Base-by-base conservation (phyloP, 1,140 invertebrate genomes). In the Eumeta japonica region DNA sequence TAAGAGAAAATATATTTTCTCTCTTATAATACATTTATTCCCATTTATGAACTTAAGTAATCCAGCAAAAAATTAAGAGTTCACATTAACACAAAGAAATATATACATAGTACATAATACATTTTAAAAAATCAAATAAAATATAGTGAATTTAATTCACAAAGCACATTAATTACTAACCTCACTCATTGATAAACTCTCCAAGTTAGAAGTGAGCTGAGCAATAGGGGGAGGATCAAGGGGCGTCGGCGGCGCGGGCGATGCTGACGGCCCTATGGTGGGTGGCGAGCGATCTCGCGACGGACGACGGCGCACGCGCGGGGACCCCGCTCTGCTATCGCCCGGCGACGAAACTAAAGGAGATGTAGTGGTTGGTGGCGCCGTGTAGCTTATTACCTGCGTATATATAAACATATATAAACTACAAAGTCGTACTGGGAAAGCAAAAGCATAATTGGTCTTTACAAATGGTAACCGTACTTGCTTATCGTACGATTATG, bases 331-430 rank as follows among this genome's bases (percentile, higher is more conserved):
- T 37, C 81, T 75, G 48, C 81, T 82, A 52, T 80, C 80, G 28
- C 75, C 77, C 10, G 81, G 80, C 7, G 81, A 81, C 44, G 79
- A 83, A 46, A 81, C 61, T 54, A 82, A 66, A 2, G 81, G 81
- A 15, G 82, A 82, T 35, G 73, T 50, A n/a, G 61, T 58, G 29
- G 62, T 46, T 32, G 60, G 59, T 16, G 66, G 43, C 13, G 45
- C 41, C 13, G 46, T 53, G 33, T 67, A 72, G 40, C 60, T 70
- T 46, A 72, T 43, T 13, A 72, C 65, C 67, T 72, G 37, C 15
- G 29, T 27, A 33, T 28, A 28, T 34, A 12, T 10, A n/a, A n/a
- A n/a, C n/a, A n/a, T n/a, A n/a, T n/a, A n/a, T n/a, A n/a, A n/a
- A n/a, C n/a, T n/a, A n/a, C n/a, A n/a, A n/a, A n/a, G n/a, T n/a